phyloP scores from a whole-genome alignment of 37 sponge, comb jelly and placozoan species.

The Mnemiopsis leidyi region DNA sequence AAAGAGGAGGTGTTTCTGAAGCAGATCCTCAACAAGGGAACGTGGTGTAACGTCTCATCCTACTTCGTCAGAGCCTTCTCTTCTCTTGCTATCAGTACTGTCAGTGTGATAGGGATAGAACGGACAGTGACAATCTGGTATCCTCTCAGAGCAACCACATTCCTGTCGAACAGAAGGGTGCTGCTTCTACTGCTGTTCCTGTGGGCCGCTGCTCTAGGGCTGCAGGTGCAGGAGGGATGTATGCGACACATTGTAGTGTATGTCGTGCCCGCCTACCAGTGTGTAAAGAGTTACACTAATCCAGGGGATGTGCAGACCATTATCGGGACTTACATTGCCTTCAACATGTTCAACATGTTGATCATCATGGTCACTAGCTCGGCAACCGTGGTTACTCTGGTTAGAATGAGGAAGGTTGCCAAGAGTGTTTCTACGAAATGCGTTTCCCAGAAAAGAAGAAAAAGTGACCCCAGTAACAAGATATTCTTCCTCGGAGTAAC shows the following conservation, averaged over 20 bases:
- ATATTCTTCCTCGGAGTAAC: not conserved
- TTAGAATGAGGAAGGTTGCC: not conserved
- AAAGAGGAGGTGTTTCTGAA: not conserved
- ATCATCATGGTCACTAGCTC: not conserved
- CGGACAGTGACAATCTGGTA: not conserved
- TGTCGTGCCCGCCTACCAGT: slow-evolving; percentile 10
- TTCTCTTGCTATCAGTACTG: not conserved
- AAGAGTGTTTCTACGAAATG: not conserved
- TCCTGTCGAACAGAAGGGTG: not conserved
- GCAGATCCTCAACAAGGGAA: slow-evolving; percentile 5
- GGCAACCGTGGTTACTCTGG: not conserved
- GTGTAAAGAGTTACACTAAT: not conserved
- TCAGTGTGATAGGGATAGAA: not conserved
- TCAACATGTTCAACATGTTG: not conserved
- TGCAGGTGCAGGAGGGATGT: not conserved
- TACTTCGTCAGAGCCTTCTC: not conserved
- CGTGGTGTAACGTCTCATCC: not conserved
- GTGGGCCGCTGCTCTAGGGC: not conserved
- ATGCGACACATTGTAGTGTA: not conserved
- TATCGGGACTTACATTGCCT: not conserved
- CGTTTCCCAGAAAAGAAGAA: too few relatives aligned
- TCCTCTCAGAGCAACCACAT: not conserved
- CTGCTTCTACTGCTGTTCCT: not conserved
- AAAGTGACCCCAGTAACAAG: too few relatives aligned
- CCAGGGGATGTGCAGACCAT: not conserved